These are phyloP conservation scores for Lithophane leautieri DNA, from an alignment of 2,888 invertebrate genomes.

Conservation along the genomic window DNA sequence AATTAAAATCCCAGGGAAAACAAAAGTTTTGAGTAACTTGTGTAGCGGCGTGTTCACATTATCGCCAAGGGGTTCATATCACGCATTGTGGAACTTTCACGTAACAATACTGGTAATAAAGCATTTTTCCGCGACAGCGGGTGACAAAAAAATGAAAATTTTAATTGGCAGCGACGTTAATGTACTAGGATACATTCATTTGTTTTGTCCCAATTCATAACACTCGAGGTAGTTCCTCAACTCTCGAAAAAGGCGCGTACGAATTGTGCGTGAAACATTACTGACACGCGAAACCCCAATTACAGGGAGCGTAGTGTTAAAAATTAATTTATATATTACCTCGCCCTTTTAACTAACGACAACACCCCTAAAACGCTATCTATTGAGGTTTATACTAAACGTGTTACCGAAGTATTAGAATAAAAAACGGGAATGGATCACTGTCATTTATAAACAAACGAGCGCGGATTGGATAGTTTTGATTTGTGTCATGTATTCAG, in stretches of 20 bases:
- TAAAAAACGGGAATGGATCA: conserved; percentile 67
- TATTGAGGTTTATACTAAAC: conserved; percentile 60
- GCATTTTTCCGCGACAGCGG: conserved; percentile 60
- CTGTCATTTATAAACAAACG: conserved; percentile 64
- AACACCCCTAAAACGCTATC: conserved; percentile 60
- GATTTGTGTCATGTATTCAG: conserved; percentile 54
- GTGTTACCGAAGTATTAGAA: conserved; percentile 62
- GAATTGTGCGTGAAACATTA: conserved; percentile 79
- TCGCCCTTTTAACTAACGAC: conserved; percentile 70
- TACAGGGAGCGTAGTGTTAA: conserved; percentile 81
- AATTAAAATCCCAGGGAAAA: conserved; percentile 13
- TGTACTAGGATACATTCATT: conserved; percentile 72
- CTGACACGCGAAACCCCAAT: conserved; percentile 84
- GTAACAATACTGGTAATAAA: conserved; percentile 68
- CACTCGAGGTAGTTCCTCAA: conserved; percentile 34
- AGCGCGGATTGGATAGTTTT: conserved; percentile 58
- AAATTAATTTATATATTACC: conserved; percentile 82
- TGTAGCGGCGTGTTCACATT: conserved; percentile 23
- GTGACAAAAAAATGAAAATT: conserved; percentile 72
- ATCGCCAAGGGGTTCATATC: conserved; percentile 38
- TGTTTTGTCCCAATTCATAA: conserved; percentile 74
- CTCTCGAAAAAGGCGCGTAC: conserved; percentile 54
- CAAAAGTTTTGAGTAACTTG: conserved; percentile 26
- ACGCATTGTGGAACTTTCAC: conserved; percentile 56
- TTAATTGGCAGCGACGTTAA: conserved; percentile 78